A percentile compares a stretch with the other conserved stretches of the same genome.
These are phyloP conservation scores for Stenotaenia linearis DNA, from an alignment of 2,888 invertebrate species.

Conservation along the genomic window DNA sequence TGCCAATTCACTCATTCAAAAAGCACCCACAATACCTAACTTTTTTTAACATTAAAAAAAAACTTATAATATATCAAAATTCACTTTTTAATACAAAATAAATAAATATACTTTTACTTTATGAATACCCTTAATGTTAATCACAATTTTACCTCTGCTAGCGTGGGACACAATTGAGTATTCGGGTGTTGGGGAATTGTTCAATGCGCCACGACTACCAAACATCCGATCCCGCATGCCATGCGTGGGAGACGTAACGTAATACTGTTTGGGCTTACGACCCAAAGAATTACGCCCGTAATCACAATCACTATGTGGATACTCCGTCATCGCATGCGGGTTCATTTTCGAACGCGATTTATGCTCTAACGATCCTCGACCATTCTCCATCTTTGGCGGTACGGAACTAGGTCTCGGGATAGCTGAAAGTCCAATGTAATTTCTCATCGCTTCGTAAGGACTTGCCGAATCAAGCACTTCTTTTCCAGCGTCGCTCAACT, in stretches of 20 bases:
- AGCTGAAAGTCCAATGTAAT: slow-evolving; percentile 27
- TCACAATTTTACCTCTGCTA: not conserved
- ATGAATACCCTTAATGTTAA: not conserved
- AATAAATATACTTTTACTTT: not conserved
- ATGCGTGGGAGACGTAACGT: slow-evolving; percentile 38
- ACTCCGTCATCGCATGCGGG: slow-evolving; percentile 6
- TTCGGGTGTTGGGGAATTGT: slow-evolving; percentile 39
- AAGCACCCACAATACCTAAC: too few species aligned
- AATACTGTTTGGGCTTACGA: slow-evolving; percentile 22
- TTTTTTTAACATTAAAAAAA: too few species aligned
- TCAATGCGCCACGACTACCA: slow-evolving; percentile 43
- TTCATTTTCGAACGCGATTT: not conserved
- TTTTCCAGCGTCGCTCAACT: slow-evolving; percentile 32
- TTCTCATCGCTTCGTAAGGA: not conserved
- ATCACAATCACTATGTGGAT: slow-evolving; percentile 6
- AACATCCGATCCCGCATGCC: slow-evolving; percentile 41
- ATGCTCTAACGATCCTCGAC: not conserved
- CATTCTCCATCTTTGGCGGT: slow-evolving; percentile 7
- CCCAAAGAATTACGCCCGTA: slow-evolving; percentile 33
- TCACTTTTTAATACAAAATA: too few species aligned
- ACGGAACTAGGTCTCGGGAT: slow-evolving; percentile 35
- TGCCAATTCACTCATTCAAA: too few species aligned
- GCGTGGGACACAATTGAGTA: not conserved
- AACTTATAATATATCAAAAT: too few species aligned
- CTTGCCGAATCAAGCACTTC: slow-evolving; percentile 21